Evolutionary conservation across 2,797 vertebrate species (phyloP), one percentile per base, ranked within the genome.

Genomic region (Protonibea diacanthus): DNA sequence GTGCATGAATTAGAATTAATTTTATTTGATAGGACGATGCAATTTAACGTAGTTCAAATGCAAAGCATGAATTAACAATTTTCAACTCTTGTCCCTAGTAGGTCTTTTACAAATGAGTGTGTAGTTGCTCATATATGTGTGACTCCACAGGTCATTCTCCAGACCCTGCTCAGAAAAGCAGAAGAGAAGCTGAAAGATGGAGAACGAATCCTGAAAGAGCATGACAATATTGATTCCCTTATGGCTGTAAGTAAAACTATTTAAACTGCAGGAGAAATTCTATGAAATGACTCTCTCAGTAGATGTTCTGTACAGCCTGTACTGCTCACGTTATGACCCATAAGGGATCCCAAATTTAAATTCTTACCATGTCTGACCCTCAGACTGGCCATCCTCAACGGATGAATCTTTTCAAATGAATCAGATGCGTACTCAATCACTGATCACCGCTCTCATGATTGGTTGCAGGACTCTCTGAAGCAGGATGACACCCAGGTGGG

Each of bases 121-220:
- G 15, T 45, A 10, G 15, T 52, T 67, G 33, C 21, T 83, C 18
- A 76, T 49, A 70, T 3, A 4, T 38, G 33, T 69, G 27, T 73
- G 53, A 78, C 55, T 84, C 71, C 48, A 33, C 63, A 95, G 94
- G 77, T 89, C 12, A 92, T 93, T 51, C 90, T 96, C 21, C 89
- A 93, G 64, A 86, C 66, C 0, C 90, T 94, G 65, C 88, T 94
- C 27, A 70, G 67, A 68, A 94, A 91, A 86, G 93, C 93, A 65
- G 89, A 94, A 20, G 91, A 91, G 27, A 95, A 95, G 78, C 27
- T 95, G 27, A 90, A 64, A 70, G 79, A 91, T 14, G 93, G 89
- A 21, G 87, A 92, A 63, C 81, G 27, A 63, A 89, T 92, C 57
- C 91, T 95, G 18, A 88, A 89, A 81, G 93, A 94, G 25, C 89